Evolutionary conservation across 1,140 invertebrate genomes (phyloP), one percentile per base, ranked within the genome.

Genomic region (Panulirus ornatus): DNA sequence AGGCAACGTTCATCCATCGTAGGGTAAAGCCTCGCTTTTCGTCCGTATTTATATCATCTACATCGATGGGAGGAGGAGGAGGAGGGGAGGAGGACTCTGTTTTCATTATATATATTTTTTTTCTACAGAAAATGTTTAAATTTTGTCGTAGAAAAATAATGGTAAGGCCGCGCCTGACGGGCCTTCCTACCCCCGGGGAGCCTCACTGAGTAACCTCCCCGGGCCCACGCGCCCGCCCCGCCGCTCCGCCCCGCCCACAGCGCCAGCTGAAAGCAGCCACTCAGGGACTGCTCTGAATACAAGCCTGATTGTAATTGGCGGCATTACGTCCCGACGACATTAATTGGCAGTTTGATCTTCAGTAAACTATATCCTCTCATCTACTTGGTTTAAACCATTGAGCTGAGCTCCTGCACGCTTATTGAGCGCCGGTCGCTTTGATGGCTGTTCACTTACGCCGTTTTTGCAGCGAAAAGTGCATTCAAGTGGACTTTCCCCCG

Each of bases 341-440:
- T 88, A 88, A 88, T 88, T 88, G 85, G 85, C 85, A 88, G 85
- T 88, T 88, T 88, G 85, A 88, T 81, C 54, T 79, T 79, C 40
- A 51, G 85, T 88, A 88, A 88, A 88, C 85, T 44, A 88, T 88
- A 81, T 88, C 75, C 85, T 88, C 85, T 88, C 85, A 88, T 79
- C 75, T 81, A 81, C 85, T 88, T 88, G 85, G 70, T 54, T 66
- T 85, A 85, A 85, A 70, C 83, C 83, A 73, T 70, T 73, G 83
- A 75, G 70, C 40, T 14, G 14, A 9, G 38, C n/a, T 22, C 27
- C 8, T 19, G 42, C n/a, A 22, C 30, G 70, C 38, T 36, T 88
- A 79, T 88, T 88, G 85, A 79, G 54, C 85, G 75, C 85, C 51
- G 75, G 27, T 54, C 58, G 22, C 85, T 88, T 88, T 88, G 85